phyloP scores from a whole-genome alignment of 2,797 vertebrate species.

The Lerista edwardsae region DNA sequence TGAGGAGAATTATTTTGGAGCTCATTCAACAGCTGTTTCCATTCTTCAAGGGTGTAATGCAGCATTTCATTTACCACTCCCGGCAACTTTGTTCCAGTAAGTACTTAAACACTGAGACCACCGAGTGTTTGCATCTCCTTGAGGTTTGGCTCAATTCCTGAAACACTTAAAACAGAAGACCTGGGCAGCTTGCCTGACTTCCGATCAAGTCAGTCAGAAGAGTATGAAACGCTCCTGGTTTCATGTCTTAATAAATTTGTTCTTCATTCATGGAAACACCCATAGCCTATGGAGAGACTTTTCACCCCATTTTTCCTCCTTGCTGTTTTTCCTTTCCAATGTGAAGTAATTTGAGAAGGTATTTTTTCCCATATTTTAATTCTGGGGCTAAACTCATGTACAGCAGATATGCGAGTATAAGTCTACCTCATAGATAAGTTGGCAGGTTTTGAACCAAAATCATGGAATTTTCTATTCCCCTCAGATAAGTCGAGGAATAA shows the following conservation, averaged over 20 bases:
- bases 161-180: constrained; percentile 33
- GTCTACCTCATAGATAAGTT: too few species aligned
- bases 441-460: too few species aligned
- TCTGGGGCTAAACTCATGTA: not conserved
- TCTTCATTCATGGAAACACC: not conserved
- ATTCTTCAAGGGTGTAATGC: constrained; percentile 29
- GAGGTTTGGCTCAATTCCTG: constrained; percentile 29
- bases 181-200: constrained; percentile 53
- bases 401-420: too few species aligned
- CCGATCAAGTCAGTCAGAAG: constrained; percentile 41
- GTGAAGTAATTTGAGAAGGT: not conserved
- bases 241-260: not conserved
- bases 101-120: constrained; percentile 50
- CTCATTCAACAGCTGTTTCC: constrained; percentile 38
- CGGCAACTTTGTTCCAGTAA: constrained; percentile 33
- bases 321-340: not conserved
- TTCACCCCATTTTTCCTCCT: not conserved
- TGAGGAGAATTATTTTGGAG: constrained; percentile 28
- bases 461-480: too few species aligned
- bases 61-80: constrained; percentile 51
- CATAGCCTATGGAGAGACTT: not conserved
- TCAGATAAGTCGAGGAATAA: too few species aligned
- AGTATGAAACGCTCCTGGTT: constrained; percentile 26
- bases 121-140: constrained; percentile 50
- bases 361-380: not conserved